Conservation (phyloP, 2,888 invertebrate species). For the Therioaphis trifolii region DNA sequence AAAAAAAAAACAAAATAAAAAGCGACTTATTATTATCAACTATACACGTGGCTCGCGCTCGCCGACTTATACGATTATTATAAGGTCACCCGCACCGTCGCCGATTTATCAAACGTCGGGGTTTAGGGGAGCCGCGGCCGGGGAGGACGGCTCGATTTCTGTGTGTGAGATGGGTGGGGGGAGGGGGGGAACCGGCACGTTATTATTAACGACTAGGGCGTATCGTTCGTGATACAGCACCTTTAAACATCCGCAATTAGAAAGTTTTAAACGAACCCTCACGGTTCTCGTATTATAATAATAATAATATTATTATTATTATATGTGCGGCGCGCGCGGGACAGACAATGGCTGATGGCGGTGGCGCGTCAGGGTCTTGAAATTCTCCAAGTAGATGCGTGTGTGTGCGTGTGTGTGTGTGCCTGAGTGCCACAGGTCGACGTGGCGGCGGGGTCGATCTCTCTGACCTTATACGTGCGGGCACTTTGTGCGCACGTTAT, state of each 20-base stretch:
- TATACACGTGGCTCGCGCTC: too few relatives aligned
- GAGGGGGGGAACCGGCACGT: not conserved
- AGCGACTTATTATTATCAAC: too few relatives aligned
- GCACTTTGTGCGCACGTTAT: conserved; percentile 53
- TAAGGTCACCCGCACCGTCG: conserved; percentile 3
- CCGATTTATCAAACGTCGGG: conserved; percentile 57
- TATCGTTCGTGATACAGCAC: conserved; percentile 45
- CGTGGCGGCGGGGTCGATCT: too few relatives aligned
- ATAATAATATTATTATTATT: too few relatives aligned
- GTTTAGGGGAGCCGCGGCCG: too few relatives aligned
- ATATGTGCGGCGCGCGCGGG: too few relatives aligned
- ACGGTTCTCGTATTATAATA: too few relatives aligned
- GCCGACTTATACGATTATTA: too few relatives aligned
- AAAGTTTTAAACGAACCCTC: conserved; percentile 61
- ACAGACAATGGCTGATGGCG: conserved; percentile 48
- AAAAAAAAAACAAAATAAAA: conserved; percentile 5
- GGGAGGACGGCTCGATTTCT: too few relatives aligned
- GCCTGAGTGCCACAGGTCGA: too few relatives aligned
- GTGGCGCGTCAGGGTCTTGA: conserved; percentile 24
- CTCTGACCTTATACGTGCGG: conserved; percentile 49
- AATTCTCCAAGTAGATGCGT: not conserved
- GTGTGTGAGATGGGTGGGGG: too few relatives aligned
- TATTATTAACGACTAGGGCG: conserved; percentile 59
- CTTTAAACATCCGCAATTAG: conserved; percentile 60
- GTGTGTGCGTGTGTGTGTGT: too few relatives aligned